Conservation (phyloP, 2,113 vertebrate genomes). For the Psettodes erumei region DNA sequence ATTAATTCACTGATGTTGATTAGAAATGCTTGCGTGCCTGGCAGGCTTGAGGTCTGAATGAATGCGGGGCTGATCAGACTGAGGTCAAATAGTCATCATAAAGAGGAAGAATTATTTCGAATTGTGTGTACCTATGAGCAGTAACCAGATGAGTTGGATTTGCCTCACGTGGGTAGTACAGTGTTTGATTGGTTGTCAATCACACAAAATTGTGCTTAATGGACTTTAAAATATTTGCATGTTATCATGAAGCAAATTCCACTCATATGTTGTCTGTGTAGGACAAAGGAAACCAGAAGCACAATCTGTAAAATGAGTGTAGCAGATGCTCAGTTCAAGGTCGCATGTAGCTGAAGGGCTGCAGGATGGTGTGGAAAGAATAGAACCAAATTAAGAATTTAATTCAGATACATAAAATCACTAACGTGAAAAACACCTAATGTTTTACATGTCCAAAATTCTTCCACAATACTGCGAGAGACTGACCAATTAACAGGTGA, state of each 20-base stretch:
- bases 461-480: neutral
- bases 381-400: neutral
- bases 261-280: slow-evolving; percentile 1
- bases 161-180: neutral
- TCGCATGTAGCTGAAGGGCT: neutral
- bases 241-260: slow-evolving; percentile 9
- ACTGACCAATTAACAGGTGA: neutral
- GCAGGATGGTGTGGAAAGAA: neutral
- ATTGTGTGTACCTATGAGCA: slow-evolving; percentile 17
- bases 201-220: neutral
- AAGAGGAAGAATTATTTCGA: neutral
- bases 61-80: slow-evolving; percentile 13
- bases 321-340: neutral
- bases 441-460: too few relatives aligned
- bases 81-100: slow-evolving; percentile 14
- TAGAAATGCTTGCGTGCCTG: slow-evolving; percentile 64
- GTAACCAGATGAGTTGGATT: slow-evolving; percentile 26
- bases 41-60: slow-evolving; percentile 39
- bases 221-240: slow-evolving; percentile 17
- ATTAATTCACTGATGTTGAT: slow-evolving; percentile 74
- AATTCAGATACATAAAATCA: neutral
- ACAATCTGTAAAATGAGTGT: neutral
- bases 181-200: slow-evolving; percentile 32
- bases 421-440: neutral
- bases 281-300: neutral